Percentiles rank a stretch among this genome's conserved stretches.
phyloP scores from a whole-genome alignment of 2,113 vertebrate species.

The Pica pica region DNA sequence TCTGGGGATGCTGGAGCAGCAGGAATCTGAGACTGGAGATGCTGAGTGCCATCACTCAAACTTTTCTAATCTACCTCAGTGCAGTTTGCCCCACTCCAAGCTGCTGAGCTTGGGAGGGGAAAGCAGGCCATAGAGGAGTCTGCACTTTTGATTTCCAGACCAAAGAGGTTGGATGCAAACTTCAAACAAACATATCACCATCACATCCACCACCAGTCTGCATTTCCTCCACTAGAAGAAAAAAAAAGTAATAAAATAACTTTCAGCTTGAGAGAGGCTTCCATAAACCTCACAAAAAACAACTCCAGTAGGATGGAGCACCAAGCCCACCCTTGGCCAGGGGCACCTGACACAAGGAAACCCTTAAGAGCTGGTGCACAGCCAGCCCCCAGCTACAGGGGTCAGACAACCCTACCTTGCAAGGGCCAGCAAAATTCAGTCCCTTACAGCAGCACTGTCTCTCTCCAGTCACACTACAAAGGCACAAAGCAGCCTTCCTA shows the following conservation, averaged over 20 bases:
- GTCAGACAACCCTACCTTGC: neutral
- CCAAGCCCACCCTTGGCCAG: neutral
- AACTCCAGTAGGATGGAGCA: neutral
- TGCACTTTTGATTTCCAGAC: neutral
- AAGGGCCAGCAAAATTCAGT: neutral
- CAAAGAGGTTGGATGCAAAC: neutral
- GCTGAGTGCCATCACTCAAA: neutral
- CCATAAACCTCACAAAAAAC: neutral
- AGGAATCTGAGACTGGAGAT: neutral
- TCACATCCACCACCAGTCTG: neutral
- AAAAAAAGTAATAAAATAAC: neutral
- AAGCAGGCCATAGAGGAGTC: neutral
- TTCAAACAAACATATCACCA: neutral
- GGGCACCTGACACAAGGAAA: neutral
- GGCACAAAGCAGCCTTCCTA: neutral
- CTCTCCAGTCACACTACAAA: neutral
- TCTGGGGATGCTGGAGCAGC: neutral
- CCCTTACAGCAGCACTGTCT: neutral
- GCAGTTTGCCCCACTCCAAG: accelerated
- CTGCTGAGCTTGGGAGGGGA: neutral
- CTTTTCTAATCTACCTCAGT: neutral
- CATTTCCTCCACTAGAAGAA: neutral
- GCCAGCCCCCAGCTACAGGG: neutral
- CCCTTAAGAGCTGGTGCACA: neutral
- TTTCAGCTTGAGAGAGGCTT: neutral